These are phyloP conservation scores for Dipodomys ordii DNA, from an alignment of 2,113 vertebrate species.

Conservation along the genomic window DNA sequence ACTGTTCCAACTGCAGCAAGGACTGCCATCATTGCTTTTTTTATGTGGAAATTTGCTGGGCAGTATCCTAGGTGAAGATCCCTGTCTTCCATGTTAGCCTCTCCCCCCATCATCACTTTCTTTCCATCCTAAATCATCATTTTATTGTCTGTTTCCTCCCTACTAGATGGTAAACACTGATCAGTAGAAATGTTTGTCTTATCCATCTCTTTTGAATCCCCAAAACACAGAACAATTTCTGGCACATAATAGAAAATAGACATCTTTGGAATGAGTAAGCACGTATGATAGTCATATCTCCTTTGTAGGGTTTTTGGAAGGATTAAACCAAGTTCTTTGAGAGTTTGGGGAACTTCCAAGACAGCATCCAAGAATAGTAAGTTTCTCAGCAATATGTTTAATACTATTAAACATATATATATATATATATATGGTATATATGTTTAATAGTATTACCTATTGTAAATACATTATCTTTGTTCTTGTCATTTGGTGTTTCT, in stretches of 20 bases:
- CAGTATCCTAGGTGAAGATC: not conserved
- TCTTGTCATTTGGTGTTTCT: not conserved
- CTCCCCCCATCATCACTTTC: not conserved
- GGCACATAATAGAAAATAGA: not conserved
- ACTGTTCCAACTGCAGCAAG: not conserved
- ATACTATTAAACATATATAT: not conserved
- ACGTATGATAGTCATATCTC: not conserved
- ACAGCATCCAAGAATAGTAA: not conserved
- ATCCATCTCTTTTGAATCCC: not conserved
- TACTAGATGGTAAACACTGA: not conserved
- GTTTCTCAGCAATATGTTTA: not conserved
- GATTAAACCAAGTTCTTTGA: not conserved
- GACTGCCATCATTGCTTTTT: not conserved
- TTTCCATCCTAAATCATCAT: not conserved
- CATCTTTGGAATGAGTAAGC: not conserved
- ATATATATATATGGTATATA: too few relatives aligned
- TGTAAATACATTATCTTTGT: not conserved
- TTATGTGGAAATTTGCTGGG: not conserved
- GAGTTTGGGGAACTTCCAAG: not conserved
- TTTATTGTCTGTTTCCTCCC: not conserved
- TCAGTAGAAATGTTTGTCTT: not conserved
- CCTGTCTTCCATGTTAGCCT: not conserved
- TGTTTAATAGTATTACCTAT: not conserved
- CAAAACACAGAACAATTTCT: not conserved
- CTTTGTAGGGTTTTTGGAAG: not conserved